phyloP scores from a whole-genome alignment of 1,140 invertebrate genomes.

The Atta texana region DNA sequence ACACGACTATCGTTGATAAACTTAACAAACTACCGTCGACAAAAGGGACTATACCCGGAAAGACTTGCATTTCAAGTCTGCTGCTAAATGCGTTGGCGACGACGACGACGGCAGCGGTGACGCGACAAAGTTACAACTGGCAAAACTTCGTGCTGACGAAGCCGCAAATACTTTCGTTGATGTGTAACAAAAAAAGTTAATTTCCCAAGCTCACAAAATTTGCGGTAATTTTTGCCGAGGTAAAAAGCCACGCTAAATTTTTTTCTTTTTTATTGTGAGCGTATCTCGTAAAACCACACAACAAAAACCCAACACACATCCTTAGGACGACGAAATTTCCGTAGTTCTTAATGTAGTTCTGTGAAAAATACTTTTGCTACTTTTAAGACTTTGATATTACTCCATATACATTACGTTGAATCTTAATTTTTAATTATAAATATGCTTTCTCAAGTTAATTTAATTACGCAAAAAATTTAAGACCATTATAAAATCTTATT shows the following conservation, averaged over 20 bases:
- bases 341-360: neutral
- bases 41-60: conserved; percentile 14
- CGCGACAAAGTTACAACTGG: conserved; percentile 44
- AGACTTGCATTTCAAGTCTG: conserved; percentile 46
- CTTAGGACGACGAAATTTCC: conserved; percentile 27
- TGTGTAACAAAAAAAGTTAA: conserved; percentile 48
- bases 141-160: conserved; percentile 48
- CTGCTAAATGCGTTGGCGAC: neutral
- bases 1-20: conserved; percentile 30
- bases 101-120: neutral
- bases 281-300: too few relatives aligned
- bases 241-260: conserved; percentile 34
- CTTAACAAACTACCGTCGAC: conserved; percentile 45
- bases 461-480: neutral
- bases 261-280: conserved; percentile 45
- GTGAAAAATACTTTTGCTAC: neutral
- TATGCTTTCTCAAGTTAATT: neutral
- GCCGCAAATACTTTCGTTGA: conserved; percentile 53
- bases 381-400: neutral
- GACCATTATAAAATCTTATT: neutral
- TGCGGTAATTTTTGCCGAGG: conserved; percentile 12
- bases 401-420: neutral
- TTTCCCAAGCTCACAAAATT: conserved; percentile 50
- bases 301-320: conserved; percentile 19
- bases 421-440: neutral